These are phyloP conservation scores for Apis florea DNA, from an alignment of 1,140 invertebrate genomes.

Conservation along the genomic window DNA sequence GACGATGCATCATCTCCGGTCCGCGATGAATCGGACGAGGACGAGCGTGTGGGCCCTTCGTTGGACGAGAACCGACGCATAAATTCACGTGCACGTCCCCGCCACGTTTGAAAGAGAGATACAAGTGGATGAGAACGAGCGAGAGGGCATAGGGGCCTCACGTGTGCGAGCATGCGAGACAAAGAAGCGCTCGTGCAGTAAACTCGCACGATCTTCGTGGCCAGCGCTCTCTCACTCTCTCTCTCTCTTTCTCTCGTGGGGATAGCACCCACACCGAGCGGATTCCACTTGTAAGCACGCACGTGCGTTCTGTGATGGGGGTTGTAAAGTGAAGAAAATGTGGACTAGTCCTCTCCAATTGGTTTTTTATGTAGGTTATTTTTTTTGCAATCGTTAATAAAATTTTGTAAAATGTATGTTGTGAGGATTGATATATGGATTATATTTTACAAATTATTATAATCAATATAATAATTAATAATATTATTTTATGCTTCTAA, in stretches of 20 bases:
- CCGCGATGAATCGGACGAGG: slow-evolving; percentile 58
- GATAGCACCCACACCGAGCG: slow-evolving; percentile 31
- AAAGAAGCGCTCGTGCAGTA: slow-evolving; percentile 65
- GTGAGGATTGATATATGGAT: too few species aligned
- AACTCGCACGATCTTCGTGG: slow-evolving; percentile 63
- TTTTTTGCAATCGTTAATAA: too few species aligned
- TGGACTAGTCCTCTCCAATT: too few species aligned
- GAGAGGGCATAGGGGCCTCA: slow-evolving; percentile 18
- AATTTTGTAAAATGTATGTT: too few species aligned
- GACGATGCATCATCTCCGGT: slow-evolving; percentile 66
- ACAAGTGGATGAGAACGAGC: neutral
- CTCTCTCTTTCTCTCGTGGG: neutral
- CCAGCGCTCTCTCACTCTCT: slow-evolving; percentile 22
- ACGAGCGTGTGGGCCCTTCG: slow-evolving; percentile 39
- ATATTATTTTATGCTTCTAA: too few species aligned
- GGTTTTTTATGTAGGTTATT: too few species aligned
- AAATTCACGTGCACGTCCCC: slow-evolving; percentile 58
- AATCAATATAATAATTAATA: too few species aligned
- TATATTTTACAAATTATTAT: too few species aligned
- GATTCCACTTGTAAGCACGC: slow-evolving; percentile 8
- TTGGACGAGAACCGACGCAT: slow-evolving; percentile 53
- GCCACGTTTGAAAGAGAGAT: neutral
- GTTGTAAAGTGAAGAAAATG: too few species aligned
- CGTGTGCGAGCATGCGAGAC: slow-evolving; percentile 58
- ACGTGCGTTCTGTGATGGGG: neutral